These are phyloP conservation scores for Crocuta crocuta DNA, from an alignment of 2,113 vertebrate genomes.

Conservation along the genomic window DNA sequence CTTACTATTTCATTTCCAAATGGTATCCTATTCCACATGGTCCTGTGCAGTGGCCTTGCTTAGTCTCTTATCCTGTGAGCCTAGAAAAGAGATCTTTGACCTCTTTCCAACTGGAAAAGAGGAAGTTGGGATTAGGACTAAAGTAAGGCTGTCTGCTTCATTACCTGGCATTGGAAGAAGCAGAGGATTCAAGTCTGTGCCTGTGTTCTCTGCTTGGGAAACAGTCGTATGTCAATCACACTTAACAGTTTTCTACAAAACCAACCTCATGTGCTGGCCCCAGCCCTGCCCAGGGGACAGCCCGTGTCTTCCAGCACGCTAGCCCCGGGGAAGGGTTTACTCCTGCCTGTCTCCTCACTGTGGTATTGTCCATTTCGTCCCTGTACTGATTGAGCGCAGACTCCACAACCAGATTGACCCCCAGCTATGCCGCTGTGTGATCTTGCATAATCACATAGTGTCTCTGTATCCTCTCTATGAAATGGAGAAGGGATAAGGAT, in stretches of 20 bases:
- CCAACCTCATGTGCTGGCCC: not conserved
- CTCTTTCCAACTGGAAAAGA: not conserved
- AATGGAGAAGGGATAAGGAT: not conserved
- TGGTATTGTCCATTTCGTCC: not conserved
- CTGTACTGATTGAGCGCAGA: not conserved
- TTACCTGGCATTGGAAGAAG: not conserved
- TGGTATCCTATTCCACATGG: not conserved
- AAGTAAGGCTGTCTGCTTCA: not conserved
- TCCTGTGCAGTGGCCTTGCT: not conserved
- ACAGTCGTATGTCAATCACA: not conserved
- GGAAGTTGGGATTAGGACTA: not conserved
- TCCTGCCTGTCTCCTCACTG: not conserved
- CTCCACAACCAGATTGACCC: not conserved
- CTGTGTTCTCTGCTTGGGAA: not conserved
- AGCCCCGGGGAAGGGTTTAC: not conserved
- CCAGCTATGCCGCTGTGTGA: not conserved
- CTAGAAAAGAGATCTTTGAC: constrained; percentile 9
- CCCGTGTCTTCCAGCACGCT: not conserved
- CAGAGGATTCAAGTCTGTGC: not conserved
- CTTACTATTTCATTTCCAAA: not conserved
- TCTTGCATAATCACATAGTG: not conserved
- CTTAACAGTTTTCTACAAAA: not conserved
- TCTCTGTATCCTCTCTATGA: not conserved
- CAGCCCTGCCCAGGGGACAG: not conserved
- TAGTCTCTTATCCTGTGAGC: not conserved